These are phyloP conservation scores for Oreohelix idahoensis DNA, from an alignment of 1,140 invertebrate genomes.

Conservation along the genomic window DNA sequence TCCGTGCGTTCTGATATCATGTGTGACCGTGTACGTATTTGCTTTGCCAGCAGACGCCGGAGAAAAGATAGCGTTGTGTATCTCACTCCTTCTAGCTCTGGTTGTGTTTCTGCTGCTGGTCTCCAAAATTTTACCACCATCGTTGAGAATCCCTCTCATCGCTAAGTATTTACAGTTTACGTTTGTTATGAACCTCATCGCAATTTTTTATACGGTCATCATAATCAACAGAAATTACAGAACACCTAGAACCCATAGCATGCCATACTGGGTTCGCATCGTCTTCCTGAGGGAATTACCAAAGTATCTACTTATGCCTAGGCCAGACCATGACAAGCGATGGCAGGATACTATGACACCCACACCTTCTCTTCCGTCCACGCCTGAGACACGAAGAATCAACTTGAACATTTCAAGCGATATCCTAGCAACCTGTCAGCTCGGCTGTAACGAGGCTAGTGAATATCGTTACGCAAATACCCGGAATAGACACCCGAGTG, in stretches of 20 bases:
- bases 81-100: conserved; percentile 98
- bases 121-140: conserved; percentile 98
- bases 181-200: conserved; percentile 99
- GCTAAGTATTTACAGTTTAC: conserved; percentile 99
- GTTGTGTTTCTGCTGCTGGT: too few relatives aligned
- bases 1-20: conserved; percentile 98
- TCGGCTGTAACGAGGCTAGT: conserved; percentile 93
- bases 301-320: conserved; percentile 68
- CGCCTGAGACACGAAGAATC: conserved; percentile 68
- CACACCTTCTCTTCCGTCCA: conserved; percentile 51
- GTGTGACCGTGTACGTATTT: conserved; percentile 98
- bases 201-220: conserved; percentile 97
- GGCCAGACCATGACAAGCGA: conserved; percentile 69
- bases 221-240: conserved; percentile 99
- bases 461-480: conserved; percentile 9
- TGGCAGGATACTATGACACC: conserved; percentile 60
- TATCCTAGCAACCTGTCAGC: conserved; percentile 92
- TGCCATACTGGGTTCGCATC: conserved; percentile 71
- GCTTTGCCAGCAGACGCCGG: conserved; percentile 97
- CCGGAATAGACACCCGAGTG: conserved; percentile 72
- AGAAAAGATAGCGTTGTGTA: conserved; percentile 95
- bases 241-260: conserved; percentile 85
- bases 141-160: conserved; percentile 78
- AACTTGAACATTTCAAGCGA: conserved; percentile 83
- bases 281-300: conserved; percentile 72